Conservation (phyloP, 2,113 vertebrate species). For the Anhinga rufa region DNA sequence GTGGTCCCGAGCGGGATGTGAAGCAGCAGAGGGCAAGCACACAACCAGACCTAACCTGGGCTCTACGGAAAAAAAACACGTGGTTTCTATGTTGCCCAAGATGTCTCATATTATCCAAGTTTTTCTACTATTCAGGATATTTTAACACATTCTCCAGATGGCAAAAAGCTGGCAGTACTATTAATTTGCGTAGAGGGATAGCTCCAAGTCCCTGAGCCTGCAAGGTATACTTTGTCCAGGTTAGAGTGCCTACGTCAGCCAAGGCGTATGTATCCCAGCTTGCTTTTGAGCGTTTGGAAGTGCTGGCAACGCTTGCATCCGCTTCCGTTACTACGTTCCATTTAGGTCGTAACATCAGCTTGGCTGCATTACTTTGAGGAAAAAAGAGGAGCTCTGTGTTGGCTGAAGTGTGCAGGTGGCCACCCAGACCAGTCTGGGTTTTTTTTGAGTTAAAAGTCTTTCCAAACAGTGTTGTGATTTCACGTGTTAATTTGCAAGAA, state of each 20-base stretch:
- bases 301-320: neutral
- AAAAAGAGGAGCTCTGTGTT: neutral
- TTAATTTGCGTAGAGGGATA: neutral
- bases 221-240: neutral
- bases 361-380: neutral
- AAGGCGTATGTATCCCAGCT: fast-evolving
- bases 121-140: neutral
- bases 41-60: neutral
- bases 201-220: neutral
- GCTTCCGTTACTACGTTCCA: fast-evolving
- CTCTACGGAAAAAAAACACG: neutral
- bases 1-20: neutral
- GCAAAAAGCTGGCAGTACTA: neutral
- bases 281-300: neutral
- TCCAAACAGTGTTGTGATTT: neutral
- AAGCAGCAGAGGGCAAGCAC: neutral
- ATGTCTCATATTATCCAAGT: neutral
- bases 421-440: neutral
- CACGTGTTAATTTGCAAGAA: neutral
- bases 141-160: neutral
- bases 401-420: neutral
- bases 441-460: neutral
- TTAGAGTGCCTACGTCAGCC: neutral
- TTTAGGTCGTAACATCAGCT: neutral
- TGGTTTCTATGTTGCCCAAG: neutral